Base-by-base conservation (phyloP, 2,797 vertebrate genomes). In the Sandelia bainsii region DNA sequence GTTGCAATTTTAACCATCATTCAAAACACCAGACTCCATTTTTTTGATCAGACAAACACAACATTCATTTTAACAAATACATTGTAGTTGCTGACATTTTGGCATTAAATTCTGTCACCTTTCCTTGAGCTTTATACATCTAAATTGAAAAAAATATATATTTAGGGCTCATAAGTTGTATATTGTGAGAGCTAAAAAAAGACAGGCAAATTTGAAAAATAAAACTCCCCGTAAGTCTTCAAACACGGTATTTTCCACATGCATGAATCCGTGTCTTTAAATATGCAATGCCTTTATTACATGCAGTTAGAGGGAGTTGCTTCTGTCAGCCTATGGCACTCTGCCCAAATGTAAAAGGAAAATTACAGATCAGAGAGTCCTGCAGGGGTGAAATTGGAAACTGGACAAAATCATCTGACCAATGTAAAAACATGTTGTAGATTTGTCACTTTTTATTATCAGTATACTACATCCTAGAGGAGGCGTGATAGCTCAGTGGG, bases 1-100 rank as follows among this genome's bases (percentile, higher is more conserved):
- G 25, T 64, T 70, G n/a, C 32, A 45, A 42, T 81, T 79, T 79
- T 57, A 69, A 56, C 48, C 80, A 90, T 85, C 42, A 60, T 72
- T 65, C 46, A 66, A 62, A 81, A 60, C 27, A 52, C n/a, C 51
- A 53, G 48, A 60, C 58, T 62, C 12, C 65, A 80, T 74, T 67
- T 69, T 54, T 52, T 48, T 20, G 25, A 62, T 65, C 40, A 69
- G 44, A 65, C 39, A 17, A 73, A 82, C 37, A 64, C 17, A 52
- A 52, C 50, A 39, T 56, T 51, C 37, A 69, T 85, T 78, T 59
- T 57, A 57, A 58, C n/a, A 77, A 64, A 64, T 49, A 72, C 23
- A 76, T 23, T 61, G 34, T 72, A 64, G 20, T 66, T 32, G 9
- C 48, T 57, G 50, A 53, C 17, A 52, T 62, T 72, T 62, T 71